Evolutionary conservation across 2,797 vertebrate species (phyloP), one percentile per base, ranked within the genome.

Genomic region (Spheniscus humboldti): DNA sequence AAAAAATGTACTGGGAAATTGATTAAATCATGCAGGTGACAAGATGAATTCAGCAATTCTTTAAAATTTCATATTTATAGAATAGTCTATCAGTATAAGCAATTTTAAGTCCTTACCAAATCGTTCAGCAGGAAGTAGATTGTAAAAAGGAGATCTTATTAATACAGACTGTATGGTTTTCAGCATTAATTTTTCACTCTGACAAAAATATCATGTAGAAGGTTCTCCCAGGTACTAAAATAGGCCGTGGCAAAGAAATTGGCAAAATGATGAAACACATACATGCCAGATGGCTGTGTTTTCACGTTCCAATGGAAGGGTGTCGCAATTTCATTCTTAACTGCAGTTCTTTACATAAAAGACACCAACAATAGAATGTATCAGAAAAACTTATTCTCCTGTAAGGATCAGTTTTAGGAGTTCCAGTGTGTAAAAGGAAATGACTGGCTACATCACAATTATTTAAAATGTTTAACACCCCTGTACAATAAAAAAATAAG

Each of bases 261-360:
- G 50, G 48, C 55, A 94, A 97, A 94, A 67, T 37, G 23, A 66
- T 83, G 75, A 91, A 90, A 59, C n/a, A 41, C 30, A 60, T 72
- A 83, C 31, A 68, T 80, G 59, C 86, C 89, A 97, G 89, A 94
- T 94, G 93, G 84, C 78, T 93, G 33, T 94, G 68, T 92, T 93
- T 95, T 92, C 79, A 72, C 37, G 15, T 96, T 91, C 66, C 48
- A 76, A 23, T 75, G 74, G 53, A 88, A 91, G 52, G n/a, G 45
- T 96, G 81, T 86, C 28, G 11, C 50, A 84, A 89, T 92, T 92
- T 64, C 71, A 68, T 89, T 96, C 71, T 74, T 91, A 56, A 93
- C 75, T 92, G 72, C 80, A 85, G 41, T 74, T 93, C 76, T 93
- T 91, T 89, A 71, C 77, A 93, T 92, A 90, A 96, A 92, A 91